A percentile compares a stretch with the other conserved stretches of the same genome.
Conservation (phyloP, 1,140 invertebrate species). For the Agrilus planipennis region DNA sequence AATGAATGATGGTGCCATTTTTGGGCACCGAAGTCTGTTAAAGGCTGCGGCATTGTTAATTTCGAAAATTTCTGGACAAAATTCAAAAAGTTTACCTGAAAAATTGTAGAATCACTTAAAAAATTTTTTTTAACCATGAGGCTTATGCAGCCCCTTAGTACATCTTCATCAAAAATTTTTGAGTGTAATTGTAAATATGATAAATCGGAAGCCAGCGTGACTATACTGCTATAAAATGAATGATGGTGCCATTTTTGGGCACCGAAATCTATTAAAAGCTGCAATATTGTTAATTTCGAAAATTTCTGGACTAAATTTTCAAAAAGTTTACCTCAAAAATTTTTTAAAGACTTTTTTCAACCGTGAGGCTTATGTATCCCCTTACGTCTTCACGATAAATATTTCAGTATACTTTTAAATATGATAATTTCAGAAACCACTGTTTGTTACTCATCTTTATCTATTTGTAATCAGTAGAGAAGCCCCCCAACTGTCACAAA, state of each 20-base stretch:
- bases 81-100: not conserved
- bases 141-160: not conserved
- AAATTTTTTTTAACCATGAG: not conserved
- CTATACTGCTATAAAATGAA: too few relatives aligned
- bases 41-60: constrained; percentile 1
- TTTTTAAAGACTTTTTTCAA: not conserved
- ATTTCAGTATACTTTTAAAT: not conserved
- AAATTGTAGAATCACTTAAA: not conserved
- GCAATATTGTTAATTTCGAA: not conserved
- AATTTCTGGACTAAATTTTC: too few relatives aligned
- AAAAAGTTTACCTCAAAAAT: not conserved
- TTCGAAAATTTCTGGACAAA: too few relatives aligned
- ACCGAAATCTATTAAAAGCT: not conserved
- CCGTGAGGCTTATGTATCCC: not conserved
- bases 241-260: not conserved
- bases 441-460: not conserved
- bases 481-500: constrained; percentile 29
- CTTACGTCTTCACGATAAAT: not conserved
- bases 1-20: too few relatives aligned
- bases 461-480: constrained; percentile 22
- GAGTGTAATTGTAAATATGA: not conserved
- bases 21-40: not conserved
- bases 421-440: too few relatives aligned
- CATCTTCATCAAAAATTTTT: not conserved
- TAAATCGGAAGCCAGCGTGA: too few relatives aligned